Evolutionary conservation across 2,797 vertebrate genomes (phyloP).

Genomic region (Peromyscus attwateri): DNA sequence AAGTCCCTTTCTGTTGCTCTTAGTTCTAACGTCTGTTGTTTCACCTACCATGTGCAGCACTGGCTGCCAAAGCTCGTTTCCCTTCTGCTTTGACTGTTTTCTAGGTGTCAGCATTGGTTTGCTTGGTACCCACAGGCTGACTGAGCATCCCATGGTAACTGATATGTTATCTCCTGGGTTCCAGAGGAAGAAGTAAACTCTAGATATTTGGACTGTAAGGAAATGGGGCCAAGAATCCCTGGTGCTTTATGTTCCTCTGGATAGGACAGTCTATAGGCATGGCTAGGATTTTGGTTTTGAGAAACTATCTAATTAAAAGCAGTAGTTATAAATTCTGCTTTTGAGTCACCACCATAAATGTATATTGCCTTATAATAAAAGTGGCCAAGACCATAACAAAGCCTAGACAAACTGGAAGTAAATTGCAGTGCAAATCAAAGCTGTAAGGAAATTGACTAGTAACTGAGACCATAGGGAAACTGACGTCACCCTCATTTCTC

Average conservation of each 20-base stretch:
- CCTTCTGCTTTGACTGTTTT: constrained; percentile 10
- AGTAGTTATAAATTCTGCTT: not conserved
- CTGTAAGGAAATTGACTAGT: not conserved
- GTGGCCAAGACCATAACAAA: not conserved
- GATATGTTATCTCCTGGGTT: not conserved
- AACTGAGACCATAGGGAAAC: not conserved
- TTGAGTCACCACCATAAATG: not conserved
- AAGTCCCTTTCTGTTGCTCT: not conserved
- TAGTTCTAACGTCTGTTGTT: constrained; percentile 11
- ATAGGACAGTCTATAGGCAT: not conserved
- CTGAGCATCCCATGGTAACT: not conserved
- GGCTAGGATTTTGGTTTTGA: not conserved
- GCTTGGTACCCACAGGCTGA: not conserved
- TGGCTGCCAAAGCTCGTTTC: constrained; percentile 57
- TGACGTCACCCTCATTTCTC: not conserved
- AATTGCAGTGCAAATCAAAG: not conserved
- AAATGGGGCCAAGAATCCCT: constrained; percentile 1
- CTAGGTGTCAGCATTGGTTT: constrained; percentile 20
- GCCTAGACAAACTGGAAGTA: not conserved
- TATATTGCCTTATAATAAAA: not conserved
- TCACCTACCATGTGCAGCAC: not conserved
- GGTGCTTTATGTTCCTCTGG: not conserved
- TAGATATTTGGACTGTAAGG: constrained; percentile 30
- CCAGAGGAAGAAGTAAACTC: constrained; percentile 30
- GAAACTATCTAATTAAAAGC: not conserved